These are phyloP conservation scores for Ctenomys sociabilis DNA, from an alignment of 2,113 vertebrate genomes.

Conservation along the genomic window DNA sequence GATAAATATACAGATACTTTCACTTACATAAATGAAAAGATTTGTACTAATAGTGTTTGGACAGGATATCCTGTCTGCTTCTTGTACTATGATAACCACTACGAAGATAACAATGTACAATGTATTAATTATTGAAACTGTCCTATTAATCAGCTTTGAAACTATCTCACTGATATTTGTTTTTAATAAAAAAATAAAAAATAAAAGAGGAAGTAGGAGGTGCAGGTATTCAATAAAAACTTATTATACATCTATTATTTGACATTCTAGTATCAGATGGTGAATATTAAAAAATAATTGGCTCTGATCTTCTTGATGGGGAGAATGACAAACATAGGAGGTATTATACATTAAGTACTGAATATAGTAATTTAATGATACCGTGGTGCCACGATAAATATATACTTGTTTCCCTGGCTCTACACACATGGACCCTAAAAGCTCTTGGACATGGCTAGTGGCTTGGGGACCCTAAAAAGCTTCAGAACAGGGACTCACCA, in stretches of 20 bases:
- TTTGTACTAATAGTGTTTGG: no score
- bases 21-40: no score
- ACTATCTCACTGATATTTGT: no score
- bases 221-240: background rate
- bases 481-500: background rate
- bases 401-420: background rate
- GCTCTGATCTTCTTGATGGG: background rate
- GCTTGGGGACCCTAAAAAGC: background rate
- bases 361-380: background rate
- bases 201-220: background rate
- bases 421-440: background rate
- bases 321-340: background rate
- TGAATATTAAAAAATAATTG: slow-evolving; percentile 1
- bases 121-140: no score
- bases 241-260: background rate
- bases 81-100: no score
- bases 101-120: no score
- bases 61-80: no score
- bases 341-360: background rate
- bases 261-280: background rate
- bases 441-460: background rate
- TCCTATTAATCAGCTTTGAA: no score
- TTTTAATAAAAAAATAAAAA: no score
- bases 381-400: background rate
- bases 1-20: no score